Percentiles rank a stretch among this genome's conserved stretches.
Conservation (phyloP, 1,140 invertebrate species). For the Bombus cullumanus region DNA sequence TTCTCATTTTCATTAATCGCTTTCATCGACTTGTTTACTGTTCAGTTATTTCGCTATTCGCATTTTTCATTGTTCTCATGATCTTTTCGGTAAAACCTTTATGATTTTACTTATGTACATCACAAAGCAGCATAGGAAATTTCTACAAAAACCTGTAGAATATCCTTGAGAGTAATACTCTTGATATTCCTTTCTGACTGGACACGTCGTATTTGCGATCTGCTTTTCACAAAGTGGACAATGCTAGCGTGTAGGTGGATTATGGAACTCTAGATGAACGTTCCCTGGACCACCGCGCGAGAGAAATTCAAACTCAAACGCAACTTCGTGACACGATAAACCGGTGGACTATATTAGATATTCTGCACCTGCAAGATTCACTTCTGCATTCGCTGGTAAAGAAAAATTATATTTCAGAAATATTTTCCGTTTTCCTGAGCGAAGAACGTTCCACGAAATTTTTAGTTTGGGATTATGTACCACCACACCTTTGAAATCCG, state of each 20-base stretch:
- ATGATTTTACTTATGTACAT: background rate
- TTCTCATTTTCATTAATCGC: too few relatives aligned
- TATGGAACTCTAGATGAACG: background rate
- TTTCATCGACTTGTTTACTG: too few relatives aligned
- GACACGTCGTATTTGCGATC: background rate
- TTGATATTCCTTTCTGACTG: background rate
- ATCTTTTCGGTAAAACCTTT: too few relatives aligned
- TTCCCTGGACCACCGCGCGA: background rate
- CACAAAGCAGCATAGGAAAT: background rate
- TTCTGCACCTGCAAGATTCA: too few relatives aligned
- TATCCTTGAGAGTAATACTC: background rate
- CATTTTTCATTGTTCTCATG: too few relatives aligned
- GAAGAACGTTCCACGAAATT: background rate
- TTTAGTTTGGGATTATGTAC: background rate
- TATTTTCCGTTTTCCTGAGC: background rate
- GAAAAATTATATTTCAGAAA: background rate
- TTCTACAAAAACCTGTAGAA: background rate
- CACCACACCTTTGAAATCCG: background rate
- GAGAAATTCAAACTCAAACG: conserved; percentile 6
- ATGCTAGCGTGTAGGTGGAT: background rate
- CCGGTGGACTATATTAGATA: background rate
- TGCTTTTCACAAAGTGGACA: conserved; percentile 2
- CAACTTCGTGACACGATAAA: background rate
- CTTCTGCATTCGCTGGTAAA: too few relatives aligned
- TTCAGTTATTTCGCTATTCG: too few relatives aligned